phyloP scores from a whole-genome alignment of 2,797 vertebrate genomes.

The Semotilus atromaculatus region DNA sequence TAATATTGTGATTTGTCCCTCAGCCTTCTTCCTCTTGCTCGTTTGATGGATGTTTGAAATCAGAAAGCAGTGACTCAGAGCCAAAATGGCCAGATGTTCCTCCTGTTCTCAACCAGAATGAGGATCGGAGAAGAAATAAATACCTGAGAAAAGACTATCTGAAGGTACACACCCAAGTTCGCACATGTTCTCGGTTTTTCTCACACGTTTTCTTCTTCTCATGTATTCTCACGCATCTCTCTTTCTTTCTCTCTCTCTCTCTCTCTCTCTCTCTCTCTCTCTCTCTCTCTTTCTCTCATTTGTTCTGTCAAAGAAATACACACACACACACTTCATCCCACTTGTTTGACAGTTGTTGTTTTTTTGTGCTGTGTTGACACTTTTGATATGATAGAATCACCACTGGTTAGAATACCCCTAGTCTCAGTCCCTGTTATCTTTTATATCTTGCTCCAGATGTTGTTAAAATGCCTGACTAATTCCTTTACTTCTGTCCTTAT shows the following conservation, averaged over 20 bases:
- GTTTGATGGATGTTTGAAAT: constrained; percentile 80
- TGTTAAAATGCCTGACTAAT: neutral
- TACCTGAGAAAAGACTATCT: constrained; percentile 96
- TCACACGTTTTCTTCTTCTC: neutral
- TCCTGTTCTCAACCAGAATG: constrained; percentile 90
- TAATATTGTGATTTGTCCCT: constrained; percentile 22
- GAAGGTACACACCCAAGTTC: constrained; percentile 79
- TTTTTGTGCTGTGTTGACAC: neutral
- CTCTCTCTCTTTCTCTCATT: neutral
- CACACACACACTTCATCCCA: neutral
- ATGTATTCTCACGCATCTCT: neutral
- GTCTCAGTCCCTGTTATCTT: neutral
- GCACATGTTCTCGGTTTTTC: neutral
- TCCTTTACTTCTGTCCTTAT: neutral
- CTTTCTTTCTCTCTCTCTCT: neutral
- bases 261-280: neutral
- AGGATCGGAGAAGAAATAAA: constrained; percentile 91
- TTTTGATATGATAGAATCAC: too few relatives aligned
- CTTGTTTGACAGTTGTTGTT: neutral
- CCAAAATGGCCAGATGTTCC: constrained; percentile 89
- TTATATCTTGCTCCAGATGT: neutral
- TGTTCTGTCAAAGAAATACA: neutral
- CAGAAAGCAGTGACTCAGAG: constrained; percentile 80
- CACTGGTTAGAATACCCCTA: neutral
- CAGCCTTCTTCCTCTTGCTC: constrained; percentile 82